A percentile compares a stretch with the other conserved stretches of the same genome.
Conservation (phyloP, 2,797 vertebrate genomes). For the Cynodonichthys magdalenae region DNA sequence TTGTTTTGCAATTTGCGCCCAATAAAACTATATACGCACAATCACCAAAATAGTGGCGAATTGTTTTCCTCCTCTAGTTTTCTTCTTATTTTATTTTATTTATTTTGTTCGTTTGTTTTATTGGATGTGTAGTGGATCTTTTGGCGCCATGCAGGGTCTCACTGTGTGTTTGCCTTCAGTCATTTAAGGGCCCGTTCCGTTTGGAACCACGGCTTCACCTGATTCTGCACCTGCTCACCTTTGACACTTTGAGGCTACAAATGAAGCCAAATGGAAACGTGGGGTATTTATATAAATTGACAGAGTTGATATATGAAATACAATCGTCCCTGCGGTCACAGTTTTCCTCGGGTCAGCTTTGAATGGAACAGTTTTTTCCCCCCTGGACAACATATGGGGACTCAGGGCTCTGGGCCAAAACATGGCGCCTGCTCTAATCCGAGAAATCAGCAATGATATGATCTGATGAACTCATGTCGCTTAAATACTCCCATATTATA, state of each 20-base stretch:
- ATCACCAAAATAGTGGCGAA: too few species aligned
- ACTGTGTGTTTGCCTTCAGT: constrained; percentile 5
- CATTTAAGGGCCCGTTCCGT: constrained; percentile 17
- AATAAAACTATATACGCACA: too few species aligned
- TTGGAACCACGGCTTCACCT: constrained; percentile 40
- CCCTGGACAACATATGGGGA: constrained; percentile 74
- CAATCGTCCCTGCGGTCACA: too few species aligned
- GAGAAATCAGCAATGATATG: constrained; percentile 42
- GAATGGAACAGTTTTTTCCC: constrained; percentile 58
- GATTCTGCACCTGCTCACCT: constrained; percentile 48
- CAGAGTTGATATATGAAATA: too few species aligned
- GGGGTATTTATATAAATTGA: too few species aligned
- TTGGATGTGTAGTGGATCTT: constrained; percentile 3
- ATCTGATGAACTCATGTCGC: constrained; percentile 1
- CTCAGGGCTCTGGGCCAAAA: constrained; percentile 73
- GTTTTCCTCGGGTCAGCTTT: constrained; percentile 27
- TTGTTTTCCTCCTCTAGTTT: too few species aligned
- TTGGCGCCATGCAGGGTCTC: background rate
- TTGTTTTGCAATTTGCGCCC: too few species aligned
- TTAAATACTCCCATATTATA: background rate
- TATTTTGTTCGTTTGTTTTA: background rate
- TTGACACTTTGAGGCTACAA: constrained; percentile 4
- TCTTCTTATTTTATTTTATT: too few species aligned
- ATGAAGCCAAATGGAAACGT: constrained; percentile 1
- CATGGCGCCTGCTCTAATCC: constrained; percentile 40